These are phyloP conservation scores for Andinoacara biseriatus DNA, from an alignment of 2,113 vertebrate species.

Conservation along the genomic window DNA sequence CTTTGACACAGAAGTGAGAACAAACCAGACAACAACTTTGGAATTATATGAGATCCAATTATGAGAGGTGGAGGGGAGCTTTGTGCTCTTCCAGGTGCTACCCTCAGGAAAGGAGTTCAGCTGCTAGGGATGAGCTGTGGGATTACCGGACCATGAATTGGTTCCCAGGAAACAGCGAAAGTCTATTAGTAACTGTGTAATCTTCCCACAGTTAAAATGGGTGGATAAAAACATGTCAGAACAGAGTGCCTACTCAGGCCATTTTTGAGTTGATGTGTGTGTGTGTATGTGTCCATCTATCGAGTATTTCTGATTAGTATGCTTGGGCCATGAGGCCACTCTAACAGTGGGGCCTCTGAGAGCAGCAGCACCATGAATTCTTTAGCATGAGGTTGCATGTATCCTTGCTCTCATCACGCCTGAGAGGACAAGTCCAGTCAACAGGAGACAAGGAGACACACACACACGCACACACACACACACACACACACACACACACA, in stretches of 20 bases:
- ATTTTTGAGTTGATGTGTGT: conserved; percentile 24
- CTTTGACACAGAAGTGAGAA: conserved; percentile 8
- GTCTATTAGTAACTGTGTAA: conserved; percentile 56
- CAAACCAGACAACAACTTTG: conserved; percentile 33
- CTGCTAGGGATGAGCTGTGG: conserved; percentile 58
- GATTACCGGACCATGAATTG: conserved; percentile 66
- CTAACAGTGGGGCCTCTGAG: conserved; percentile 75
- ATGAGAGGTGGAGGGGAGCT: conserved; percentile 58
- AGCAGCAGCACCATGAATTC: conserved; percentile 73
- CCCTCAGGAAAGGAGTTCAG: conserved; percentile 56
- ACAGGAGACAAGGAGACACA: conserved; percentile 42
- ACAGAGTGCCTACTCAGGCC: conserved; percentile 21
- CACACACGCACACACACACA: not conserved
- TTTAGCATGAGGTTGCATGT: conserved; percentile 73
- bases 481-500: no score
- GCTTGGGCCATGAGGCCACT: conserved; percentile 64
- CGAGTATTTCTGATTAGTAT: conserved; percentile 75
- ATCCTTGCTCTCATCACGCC: conserved; percentile 65
- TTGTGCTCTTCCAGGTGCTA: conserved; percentile 28
- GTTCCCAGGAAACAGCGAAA: conserved; percentile 42
- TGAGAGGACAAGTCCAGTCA: conserved; percentile 67
- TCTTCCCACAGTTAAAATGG: conserved; percentile 46
- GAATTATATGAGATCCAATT: conserved; percentile 63
- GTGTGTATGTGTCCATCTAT: conserved; percentile 31
- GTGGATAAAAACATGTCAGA: conserved; percentile 20